phyloP scores from a whole-genome alignment of 2,113 vertebrate genomes.

The Deroptyus accipitrinus region DNA sequence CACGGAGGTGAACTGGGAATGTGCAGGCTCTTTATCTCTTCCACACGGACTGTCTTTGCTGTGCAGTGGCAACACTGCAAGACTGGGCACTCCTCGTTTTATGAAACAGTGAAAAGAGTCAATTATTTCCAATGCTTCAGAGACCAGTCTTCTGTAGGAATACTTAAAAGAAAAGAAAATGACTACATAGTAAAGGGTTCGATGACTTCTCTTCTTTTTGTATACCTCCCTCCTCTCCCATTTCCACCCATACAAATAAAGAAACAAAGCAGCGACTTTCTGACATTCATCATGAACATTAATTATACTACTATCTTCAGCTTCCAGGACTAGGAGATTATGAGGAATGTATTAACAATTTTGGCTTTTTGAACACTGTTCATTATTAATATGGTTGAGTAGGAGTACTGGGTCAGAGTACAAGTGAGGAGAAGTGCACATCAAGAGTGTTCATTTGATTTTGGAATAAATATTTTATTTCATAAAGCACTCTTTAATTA shows the following conservation, averaged over 20 bases:
- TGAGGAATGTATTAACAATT: conserved; percentile 45
- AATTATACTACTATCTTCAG: conserved; percentile 60
- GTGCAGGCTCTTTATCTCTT: conserved; percentile 33
- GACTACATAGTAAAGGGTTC: neutral
- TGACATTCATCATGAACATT: conserved; percentile 52
- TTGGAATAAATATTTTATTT: conserved; percentile 19
- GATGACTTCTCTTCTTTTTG: neutral
- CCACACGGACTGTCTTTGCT: conserved; percentile 22
- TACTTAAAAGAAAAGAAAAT: neutral
- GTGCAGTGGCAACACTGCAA: neutral
- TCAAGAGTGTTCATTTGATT: conserved; percentile 27
- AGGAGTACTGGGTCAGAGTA: conserved; percentile 47
- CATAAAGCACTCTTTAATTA: neutral
- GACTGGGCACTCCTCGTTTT: neutral
- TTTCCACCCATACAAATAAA: neutral
- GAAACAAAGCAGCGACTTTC: conserved; percentile 49
- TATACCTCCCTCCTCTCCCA: neutral
- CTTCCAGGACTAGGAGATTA: conserved; percentile 59
- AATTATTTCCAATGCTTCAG: conserved; percentile 23
- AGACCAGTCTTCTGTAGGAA: conserved; percentile 21
- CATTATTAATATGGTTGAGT: conserved; percentile 55
- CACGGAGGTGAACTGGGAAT: neutral
- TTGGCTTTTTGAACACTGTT: conserved; percentile 48
- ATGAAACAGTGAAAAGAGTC: conserved; percentile 24
- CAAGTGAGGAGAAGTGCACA: conserved; percentile 1